Conservation (phyloP, 2,113 vertebrate species). For the Glaucomys volans region DNA sequence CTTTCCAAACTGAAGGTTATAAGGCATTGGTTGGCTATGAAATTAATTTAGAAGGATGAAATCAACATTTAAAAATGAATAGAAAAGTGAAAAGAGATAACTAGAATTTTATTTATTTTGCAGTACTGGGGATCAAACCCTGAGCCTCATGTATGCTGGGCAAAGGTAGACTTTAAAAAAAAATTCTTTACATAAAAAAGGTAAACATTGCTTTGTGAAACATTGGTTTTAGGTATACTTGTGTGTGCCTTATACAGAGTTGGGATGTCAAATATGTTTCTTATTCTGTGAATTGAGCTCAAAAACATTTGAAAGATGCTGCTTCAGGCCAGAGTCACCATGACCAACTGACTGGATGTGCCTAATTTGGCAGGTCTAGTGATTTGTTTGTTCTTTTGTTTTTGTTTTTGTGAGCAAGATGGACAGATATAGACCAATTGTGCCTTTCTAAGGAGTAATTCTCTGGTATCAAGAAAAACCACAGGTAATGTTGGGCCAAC, state of each 20-base stretch:
- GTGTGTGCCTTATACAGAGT: background rate
- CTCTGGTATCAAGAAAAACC: conserved; percentile 32
- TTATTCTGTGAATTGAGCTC: conserved; percentile 35
- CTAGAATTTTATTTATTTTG: background rate
- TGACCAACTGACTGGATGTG: background rate
- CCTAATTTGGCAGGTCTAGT: conserved; percentile 29
- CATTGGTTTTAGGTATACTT: background rate
- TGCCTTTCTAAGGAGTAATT: conserved; percentile 42
- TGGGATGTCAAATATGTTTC: conserved; percentile 34
- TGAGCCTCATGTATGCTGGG: background rate
- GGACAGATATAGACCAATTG: conserved; percentile 36
- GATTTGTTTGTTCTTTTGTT: background rate
- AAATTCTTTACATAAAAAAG: background rate
- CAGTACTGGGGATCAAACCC: background rate
- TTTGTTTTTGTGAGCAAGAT: conserved; percentile 50
- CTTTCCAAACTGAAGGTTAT: conserved; percentile 27
- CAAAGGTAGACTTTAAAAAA: background rate
- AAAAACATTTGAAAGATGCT: conserved; percentile 25
- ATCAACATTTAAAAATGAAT: background rate
- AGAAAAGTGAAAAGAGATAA: background rate
- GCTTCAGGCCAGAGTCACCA: background rate
- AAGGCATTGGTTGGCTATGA: conserved; percentile 15
- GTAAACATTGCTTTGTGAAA: conserved; percentile 49
- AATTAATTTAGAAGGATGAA: conserved; percentile 37
- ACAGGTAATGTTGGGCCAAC: background rate